Conservation (phyloP, 2,888 invertebrate species). For the Sminthurinus aureus region DNA sequence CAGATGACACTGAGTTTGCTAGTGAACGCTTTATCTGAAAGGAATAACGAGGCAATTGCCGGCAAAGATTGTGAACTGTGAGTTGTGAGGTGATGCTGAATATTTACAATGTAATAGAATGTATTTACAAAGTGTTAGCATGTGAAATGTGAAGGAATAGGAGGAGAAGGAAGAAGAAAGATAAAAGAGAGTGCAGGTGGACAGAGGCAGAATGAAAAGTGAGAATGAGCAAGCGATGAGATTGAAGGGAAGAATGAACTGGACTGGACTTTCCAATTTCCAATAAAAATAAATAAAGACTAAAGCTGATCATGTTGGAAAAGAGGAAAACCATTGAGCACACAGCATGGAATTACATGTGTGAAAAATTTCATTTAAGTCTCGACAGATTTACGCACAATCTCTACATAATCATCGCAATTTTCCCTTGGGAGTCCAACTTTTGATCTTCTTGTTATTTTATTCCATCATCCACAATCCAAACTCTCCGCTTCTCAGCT, state of each 20-base stretch:
- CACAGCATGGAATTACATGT: conserved; percentile 2
- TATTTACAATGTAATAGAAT: neutral
- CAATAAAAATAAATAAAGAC: neutral
- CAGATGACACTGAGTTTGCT: too few relatives aligned
- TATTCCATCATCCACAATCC: neutral
- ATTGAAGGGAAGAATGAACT: neutral
- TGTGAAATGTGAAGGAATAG: neutral
- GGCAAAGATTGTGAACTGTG: too few relatives aligned
- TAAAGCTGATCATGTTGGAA: neutral
- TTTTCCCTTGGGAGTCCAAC: neutral
- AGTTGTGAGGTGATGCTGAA: too few relatives aligned
- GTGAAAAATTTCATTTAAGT: conserved; percentile 6
- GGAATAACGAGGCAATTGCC: too few relatives aligned
- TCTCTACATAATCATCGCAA: conserved; percentile 1
- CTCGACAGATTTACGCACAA: conserved; percentile 8
- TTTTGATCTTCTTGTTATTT: neutral
- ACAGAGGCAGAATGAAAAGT: neutral
- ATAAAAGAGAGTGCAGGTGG: neutral
- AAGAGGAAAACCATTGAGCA: neutral
- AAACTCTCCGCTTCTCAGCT: too few relatives aligned
- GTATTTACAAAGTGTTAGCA: neutral
- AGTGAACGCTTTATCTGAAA: too few relatives aligned
- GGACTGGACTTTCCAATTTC: neutral
- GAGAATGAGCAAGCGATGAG: neutral
- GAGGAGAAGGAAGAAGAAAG: too few relatives aligned